A percentile compares a stretch with the other conserved stretches of the same genome.
phyloP scores from a whole-genome alignment of 2,113 vertebrate species.

The Otus sunia region DNA sequence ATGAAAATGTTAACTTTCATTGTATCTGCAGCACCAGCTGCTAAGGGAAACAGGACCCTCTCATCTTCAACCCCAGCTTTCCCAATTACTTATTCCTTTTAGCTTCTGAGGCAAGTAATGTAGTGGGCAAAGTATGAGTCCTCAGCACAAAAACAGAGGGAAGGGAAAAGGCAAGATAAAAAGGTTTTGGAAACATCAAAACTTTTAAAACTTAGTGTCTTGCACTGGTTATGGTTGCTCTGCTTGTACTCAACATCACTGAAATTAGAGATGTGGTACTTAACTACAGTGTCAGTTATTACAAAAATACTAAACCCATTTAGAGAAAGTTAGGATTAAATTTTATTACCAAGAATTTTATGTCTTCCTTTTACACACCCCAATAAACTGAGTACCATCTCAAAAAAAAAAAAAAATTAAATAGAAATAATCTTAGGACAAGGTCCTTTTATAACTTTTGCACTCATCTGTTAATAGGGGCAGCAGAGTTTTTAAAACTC shows the following conservation, averaged over 20 bases:
- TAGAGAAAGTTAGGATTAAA: not conserved
- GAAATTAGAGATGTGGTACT: not conserved
- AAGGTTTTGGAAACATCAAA: not conserved
- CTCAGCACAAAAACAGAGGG: not conserved
- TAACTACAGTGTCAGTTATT: not conserved
- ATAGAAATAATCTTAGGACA: not conserved
- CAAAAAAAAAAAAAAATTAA: not conserved
- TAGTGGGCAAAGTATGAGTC: not conserved
- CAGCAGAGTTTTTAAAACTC: not conserved
- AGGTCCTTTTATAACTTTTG: not conserved
- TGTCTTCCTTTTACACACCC: not conserved
- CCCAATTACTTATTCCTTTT: not conserved
- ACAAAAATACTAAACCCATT: not conserved
- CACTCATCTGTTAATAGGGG: not conserved
- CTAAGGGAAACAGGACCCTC: not conserved
- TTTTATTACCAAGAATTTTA: not conserved
- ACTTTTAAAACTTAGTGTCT: not conserved
- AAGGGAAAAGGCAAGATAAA: not conserved
- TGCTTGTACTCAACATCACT: not conserved
- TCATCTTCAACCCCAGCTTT: not conserved
- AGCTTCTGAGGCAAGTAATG: not conserved
- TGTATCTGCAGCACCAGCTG: not conserved
- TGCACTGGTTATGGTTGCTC: not conserved
- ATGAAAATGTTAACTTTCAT: not conserved
- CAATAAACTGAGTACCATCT: not conserved